Evolutionary conservation across 2,113 vertebrate genomes (phyloP).

Genomic region (Xiphophorus couchianus): DNA sequence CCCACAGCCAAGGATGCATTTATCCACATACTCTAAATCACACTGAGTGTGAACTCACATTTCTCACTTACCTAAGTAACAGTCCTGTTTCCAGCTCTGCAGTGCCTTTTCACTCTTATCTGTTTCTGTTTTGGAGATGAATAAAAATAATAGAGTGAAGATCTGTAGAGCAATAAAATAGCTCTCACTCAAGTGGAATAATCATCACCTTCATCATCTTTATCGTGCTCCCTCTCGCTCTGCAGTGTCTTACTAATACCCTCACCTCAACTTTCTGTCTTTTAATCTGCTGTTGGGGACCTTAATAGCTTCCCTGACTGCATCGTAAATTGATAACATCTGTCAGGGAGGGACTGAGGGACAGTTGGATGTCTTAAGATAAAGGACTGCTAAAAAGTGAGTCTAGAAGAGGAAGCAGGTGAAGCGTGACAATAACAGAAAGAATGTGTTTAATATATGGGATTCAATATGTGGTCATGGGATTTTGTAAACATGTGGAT

Average conservation of each 20-base stretch:
- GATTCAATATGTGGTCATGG: constrained; percentile 17
- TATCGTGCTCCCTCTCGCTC: constrained; percentile 50
- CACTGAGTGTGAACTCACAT: constrained; percentile 5
- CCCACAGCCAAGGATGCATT: background rate
- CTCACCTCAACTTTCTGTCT: constrained; percentile 24
- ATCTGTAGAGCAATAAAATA: constrained; percentile 17
- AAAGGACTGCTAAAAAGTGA: constrained; percentile 4
- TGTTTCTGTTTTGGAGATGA: constrained; percentile 40
- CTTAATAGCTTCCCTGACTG: constrained; percentile 50
- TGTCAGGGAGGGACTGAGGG: constrained; percentile 46
- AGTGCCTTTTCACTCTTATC: constrained; percentile 21
- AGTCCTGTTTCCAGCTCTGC: constrained; percentile 28
- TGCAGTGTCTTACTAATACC: constrained; percentile 40
- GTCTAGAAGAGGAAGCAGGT: constrained; percentile 1
- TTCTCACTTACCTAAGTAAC: constrained; percentile 40
- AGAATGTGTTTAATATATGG: constrained; percentile 5
- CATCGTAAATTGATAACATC: constrained; percentile 66
- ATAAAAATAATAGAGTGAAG: constrained; percentile 34
- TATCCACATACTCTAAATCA: constrained; percentile 16
- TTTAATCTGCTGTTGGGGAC: constrained; percentile 43
- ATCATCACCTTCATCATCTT: constrained; percentile 60
- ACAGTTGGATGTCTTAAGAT: constrained; percentile 47
- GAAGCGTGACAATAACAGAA: constrained; percentile 18
- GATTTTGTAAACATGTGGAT: constrained; percentile 11
- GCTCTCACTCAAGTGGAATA: constrained; percentile 49